Base-by-base conservation (phyloP, 2,113 vertebrate species). In the Oryzias celebensis region DNA sequence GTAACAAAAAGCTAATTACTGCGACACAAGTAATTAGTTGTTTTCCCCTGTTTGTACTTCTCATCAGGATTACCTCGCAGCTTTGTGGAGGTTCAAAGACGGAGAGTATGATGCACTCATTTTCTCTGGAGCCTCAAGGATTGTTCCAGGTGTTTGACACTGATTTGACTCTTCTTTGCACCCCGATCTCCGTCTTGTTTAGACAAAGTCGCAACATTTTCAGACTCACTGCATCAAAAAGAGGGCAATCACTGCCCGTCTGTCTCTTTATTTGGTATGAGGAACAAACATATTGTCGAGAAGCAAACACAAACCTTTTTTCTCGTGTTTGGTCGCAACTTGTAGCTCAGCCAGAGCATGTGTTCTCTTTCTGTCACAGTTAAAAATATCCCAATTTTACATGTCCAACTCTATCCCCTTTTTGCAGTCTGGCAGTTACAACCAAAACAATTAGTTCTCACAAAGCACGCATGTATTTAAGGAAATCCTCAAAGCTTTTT, bases 1-100 rank as follows among this genome's bases (percentile, higher is more conserved):
- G 81, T 64, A 82, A 87, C 74, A 80, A 68, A 78, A 80, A 85
- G 76, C 76, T 80, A 75, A 83, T 83, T 84, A 59, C 69, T 85
- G 74, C 65, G 67, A 80, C 63, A 64, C 47, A 15, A 77, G 81
- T 72, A 81, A 83, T 76, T 81, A 62, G 68, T 74, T 67, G 66
- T 81, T 80, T 67, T 73, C 50, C 42, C 20, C 59, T 54, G 52
- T 58, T 52, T 49, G 26, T 63, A 58, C 64, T 71, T 66, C 41
- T 53, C 56, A 79, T 79, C 61, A 46, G 62, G 42, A 46, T 60
- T 67, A 62, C 46, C 59, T 64, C n/a, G 12, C 46, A n/a, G 56
- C 58, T 66, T 70, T 24, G 14, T 43, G 17, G n/a, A 70, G 63
- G 62, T 58, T 58, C 61, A 66, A 45, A 58, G 48, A 59, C 2